A percentile compares a stretch with the other conserved stretches of the same genome.
phyloP scores from a whole-genome alignment of 2,797 vertebrate genomes.

The Alectoris magna region DNA sequence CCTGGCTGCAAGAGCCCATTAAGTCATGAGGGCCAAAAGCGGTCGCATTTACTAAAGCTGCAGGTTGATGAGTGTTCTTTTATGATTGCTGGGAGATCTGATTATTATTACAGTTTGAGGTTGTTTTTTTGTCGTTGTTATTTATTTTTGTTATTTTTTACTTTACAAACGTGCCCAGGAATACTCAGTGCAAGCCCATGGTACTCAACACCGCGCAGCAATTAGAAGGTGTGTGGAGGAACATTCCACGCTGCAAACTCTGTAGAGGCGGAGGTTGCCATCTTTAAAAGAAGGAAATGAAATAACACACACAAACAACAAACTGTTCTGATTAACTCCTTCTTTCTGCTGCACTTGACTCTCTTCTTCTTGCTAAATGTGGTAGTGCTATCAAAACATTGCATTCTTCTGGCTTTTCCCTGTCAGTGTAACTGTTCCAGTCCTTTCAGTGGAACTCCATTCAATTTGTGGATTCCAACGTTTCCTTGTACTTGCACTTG shows the following conservation, averaged over 20 bases:
- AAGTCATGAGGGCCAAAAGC: background rate
- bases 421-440: conserved; percentile 10
- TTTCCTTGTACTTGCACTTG: conserved; percentile 58
- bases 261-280: background rate
- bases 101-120: background rate
- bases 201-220: background rate
- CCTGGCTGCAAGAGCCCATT: background rate
- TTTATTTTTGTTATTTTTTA: background rate
- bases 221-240: background rate
- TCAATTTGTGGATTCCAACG: background rate
- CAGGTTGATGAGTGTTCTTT: background rate
- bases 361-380: conserved; percentile 11
- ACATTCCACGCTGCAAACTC: background rate
- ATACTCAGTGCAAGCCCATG: background rate
- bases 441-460: background rate
- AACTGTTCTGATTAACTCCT: background rate
- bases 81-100: background rate
- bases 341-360: conserved; percentile 14
- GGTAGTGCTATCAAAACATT: conserved; percentile 16
- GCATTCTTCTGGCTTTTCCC: conserved; percentile 14
- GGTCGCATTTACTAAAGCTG: background rate
- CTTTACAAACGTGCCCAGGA: background rate
- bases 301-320: background rate
- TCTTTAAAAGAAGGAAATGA: background rate
- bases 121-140: background rate